Conservation (phyloP, 2,113 vertebrate species). For the Numida meleagris region DNA sequence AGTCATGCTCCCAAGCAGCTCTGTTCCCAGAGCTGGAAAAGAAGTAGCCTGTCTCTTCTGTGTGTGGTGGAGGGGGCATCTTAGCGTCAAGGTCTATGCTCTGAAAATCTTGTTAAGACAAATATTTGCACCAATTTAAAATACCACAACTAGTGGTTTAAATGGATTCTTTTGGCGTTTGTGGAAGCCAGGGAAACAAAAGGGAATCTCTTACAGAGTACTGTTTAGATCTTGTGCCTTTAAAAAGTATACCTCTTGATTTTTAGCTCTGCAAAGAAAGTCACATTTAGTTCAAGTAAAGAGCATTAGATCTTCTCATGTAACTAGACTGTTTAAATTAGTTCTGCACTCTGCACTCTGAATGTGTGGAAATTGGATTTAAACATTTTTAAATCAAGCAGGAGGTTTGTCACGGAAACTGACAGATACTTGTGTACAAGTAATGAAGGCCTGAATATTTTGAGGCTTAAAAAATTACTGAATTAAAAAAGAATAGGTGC, state of each 20-base stretch:
- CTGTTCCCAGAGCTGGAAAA: not conserved
- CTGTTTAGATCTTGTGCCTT: not conserved
- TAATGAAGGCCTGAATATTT: not conserved
- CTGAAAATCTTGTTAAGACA: accelerated
- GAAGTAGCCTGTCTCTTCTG: not conserved
- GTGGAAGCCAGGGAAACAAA: not conserved
- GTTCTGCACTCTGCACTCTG: not conserved
- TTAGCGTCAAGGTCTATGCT: not conserved
- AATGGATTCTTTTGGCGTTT: not conserved
- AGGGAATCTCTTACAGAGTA: not conserved
- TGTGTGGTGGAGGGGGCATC: accelerated
- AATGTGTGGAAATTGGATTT: not conserved
- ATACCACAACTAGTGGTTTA: not conserved
- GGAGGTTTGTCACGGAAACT: not conserved
- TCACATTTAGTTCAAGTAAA: not conserved
- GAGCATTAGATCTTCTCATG: not conserved
- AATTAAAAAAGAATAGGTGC: not conserved
- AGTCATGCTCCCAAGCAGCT: accelerated
- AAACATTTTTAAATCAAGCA: not conserved
- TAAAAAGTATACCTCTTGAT: not conserved
- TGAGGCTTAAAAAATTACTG: not conserved
- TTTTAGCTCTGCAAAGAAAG: not conserved
- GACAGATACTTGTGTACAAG: not conserved
- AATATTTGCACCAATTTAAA: accelerated
- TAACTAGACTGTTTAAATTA: not conserved